Evolutionary conservation across 2,113 vertebrate genomes (phyloP), one percentile per base, ranked within the genome.

Genomic region (Daubentonia madagascariensis): DNA sequence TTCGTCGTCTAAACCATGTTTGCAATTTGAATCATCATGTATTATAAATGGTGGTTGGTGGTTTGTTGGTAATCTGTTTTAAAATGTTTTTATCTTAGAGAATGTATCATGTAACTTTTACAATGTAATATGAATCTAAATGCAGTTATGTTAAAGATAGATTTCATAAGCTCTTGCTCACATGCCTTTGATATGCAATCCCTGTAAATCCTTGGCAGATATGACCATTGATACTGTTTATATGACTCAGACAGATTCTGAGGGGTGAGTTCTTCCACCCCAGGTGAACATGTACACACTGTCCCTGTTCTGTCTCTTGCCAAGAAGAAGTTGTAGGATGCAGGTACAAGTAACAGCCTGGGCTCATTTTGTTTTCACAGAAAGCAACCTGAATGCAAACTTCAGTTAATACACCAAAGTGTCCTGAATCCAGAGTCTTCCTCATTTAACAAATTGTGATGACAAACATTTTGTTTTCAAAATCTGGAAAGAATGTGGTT

Each of bases 101-200:
- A 84, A 75, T n/a, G 9, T 12, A 80, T 61, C 3, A 6, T 22
- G 4, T 43, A 93, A 93, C 14, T 68, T 81, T 83, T 90, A 28
- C 45, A 68, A 88, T 57, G 35, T 88, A 52, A 61, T 22, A 65
- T n/a, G 54, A 92, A 18, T 75, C 80, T 75, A 54, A 84, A 40
- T 75, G 57, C 48, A 91, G 4, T 86, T 25, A 43, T 50, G 30
- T 22, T 52, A 28, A 75, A 65, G 52, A 7, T 13, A 18, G 12
- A 30, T 65, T 88, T 91, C 37, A 75, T 57, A 94, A 78, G 45
- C 32, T 45, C 50, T 30, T 61, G 72, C 37, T 91, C 89, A 75
- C 7, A 40, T 43, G 35, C 4, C 6, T 89, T 65, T 86, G 48
- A 50, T 57, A 18, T 20, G 23, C 0, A 17, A 8, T 25, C 6